phyloP scores from a whole-genome alignment of 2,797 vertebrate genomes.

The Oophaga sylvatica region DNA sequence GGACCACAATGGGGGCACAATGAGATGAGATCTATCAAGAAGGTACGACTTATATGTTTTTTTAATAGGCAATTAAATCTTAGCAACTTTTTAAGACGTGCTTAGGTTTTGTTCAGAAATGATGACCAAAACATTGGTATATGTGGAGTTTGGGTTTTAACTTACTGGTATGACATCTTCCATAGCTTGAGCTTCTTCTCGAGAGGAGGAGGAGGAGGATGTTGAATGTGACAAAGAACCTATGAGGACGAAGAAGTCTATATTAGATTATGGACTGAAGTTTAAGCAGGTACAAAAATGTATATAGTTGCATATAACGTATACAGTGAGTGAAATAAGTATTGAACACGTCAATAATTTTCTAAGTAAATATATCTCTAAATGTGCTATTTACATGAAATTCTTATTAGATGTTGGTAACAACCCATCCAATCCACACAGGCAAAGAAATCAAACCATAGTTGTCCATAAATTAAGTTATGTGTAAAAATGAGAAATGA shows the following conservation, averaged over 20 bases:
- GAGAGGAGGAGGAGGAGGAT: constrained; percentile 69
- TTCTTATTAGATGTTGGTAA: too few species aligned
- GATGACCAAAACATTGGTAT: neutral
- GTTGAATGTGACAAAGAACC: constrained; percentile 69
- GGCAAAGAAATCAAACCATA: too few species aligned
- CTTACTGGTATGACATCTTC: constrained; percentile 59
- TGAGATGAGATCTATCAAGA: neutral
- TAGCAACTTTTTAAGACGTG: too few species aligned
- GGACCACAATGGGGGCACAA: neutral
- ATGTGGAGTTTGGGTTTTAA: neutral
- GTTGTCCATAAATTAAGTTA: too few species aligned
- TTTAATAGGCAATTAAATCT: neutral
- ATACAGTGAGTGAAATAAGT: too few species aligned
- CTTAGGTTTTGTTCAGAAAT: neutral
- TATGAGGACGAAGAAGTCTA: constrained; percentile 56
- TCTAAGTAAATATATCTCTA: too few species aligned
- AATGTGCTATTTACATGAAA: too few species aligned
- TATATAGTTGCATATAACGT: neutral
- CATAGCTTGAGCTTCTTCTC: constrained; percentile 43
- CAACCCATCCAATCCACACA: too few species aligned
- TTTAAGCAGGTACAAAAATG: neutral
- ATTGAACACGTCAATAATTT: too few species aligned
- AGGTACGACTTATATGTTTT: neutral
- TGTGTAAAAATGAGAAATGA: too few species aligned
- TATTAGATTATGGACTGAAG: neutral